Conservation (phyloP, 2,797 vertebrate species). For the Rallus crepitans region DNA sequence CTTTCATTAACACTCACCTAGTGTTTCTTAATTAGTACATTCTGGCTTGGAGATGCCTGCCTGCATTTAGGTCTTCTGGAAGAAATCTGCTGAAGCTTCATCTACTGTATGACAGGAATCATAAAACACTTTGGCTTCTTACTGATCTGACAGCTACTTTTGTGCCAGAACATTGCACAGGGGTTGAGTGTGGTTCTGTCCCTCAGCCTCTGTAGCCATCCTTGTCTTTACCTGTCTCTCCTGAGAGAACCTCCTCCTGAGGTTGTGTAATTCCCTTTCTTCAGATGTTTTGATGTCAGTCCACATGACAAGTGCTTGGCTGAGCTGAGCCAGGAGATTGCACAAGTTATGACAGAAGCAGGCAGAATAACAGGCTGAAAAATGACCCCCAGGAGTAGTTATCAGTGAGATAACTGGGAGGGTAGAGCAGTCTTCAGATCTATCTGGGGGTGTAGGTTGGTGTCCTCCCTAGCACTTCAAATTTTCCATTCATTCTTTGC, state of each 20-base stretch:
- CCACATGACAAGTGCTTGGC: not conserved
- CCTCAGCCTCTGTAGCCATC: not conserved
- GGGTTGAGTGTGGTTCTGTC: not conserved
- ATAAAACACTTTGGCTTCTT: not conserved
- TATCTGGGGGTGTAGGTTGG: not conserved
- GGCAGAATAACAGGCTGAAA: not conserved
- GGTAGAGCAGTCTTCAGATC: not conserved
- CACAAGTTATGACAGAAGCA: not conserved
- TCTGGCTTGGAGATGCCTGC: not conserved
- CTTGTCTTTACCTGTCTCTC: not conserved
- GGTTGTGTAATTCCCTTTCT: not conserved
- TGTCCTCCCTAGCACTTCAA: not conserved
- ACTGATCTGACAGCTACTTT: not conserved
- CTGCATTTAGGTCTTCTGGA: not conserved
- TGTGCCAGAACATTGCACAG: not conserved
- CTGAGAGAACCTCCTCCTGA: not conserved
- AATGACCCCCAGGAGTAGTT: not conserved
- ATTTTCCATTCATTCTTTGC: not conserved
- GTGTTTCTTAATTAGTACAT: slow-evolving; percentile 15
- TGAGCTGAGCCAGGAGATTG: not conserved
- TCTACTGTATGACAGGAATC: not conserved
- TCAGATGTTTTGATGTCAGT: not conserved
- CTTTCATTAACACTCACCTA: slow-evolving; percentile 2
- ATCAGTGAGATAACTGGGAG: not conserved
- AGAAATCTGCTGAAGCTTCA: not conserved